Base-by-base conservation (phyloP, 2,113 vertebrate genomes). In the Gallinago jamesoni region DNA sequence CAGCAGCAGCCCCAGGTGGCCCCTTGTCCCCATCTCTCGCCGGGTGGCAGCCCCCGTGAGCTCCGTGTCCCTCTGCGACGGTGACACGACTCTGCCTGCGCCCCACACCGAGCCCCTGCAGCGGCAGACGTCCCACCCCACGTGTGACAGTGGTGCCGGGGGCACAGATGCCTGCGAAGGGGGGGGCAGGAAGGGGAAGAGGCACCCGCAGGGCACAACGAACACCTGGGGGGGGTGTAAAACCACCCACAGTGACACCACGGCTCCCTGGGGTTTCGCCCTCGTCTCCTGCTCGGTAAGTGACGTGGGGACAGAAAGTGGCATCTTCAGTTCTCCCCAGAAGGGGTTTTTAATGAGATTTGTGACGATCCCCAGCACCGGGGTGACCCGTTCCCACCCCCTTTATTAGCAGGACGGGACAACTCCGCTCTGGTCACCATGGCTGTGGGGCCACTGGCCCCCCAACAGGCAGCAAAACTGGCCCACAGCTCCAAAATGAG, bases 381-480 rank as follows among this genome's bases (percentile, higher is more conserved):
- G 3, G 9, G 10, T 12, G 27, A 53, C 13, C 5, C 5, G 0
- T 63, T 78, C 66, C 69, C 70, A 47, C 23, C 69, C 22, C 23
- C 68, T 74, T 43, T 25, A 48, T 39, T 11, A 62, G 16, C 55
- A 24, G 25, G 2, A 10, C 23, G 10, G 37, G 20, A 23, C 28
- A 64, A 35, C 7, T 10, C 23, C 1, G 37, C 21, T 67, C 30
- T 30, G 7, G 1, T 12, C 37, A 5, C 22, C 84, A 5, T 1
- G 2, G 0, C 56, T 10, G 2, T 0, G 0, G 24, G 23, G 56
- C 47, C 22, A 7, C 2, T 4, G 10, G 30, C 24, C 50, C 52
- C 5, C 5, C 3, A 55, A 66, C 16, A 21, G 23, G 48, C 31
- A 33, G 37, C 14, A 24, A 45, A 45, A 45, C 15, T 24, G 13